A percentile compares a stretch with the other conserved stretches of the same genome.
phyloP scores from a whole-genome alignment of 2,888 invertebrate species.

The Microchrysa polita region DNA sequence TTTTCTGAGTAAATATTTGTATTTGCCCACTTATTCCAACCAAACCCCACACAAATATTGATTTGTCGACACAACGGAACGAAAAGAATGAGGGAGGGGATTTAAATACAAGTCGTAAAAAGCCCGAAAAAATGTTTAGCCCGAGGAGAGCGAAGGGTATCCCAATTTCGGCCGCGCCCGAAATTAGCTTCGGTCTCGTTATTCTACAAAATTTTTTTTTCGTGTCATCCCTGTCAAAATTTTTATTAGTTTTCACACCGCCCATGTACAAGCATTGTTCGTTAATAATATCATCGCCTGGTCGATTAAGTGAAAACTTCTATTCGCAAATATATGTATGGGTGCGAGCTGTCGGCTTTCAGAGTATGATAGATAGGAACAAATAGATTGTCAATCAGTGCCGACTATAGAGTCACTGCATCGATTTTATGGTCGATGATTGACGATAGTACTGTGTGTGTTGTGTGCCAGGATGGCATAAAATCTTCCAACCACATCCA shows the following conservation, averaged over 20 bases:
- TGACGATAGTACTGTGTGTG: not conserved
- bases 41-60: too few relatives aligned
- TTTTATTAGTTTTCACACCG: conserved; percentile 11
- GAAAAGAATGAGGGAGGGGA: too few relatives aligned
- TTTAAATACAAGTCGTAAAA: too few relatives aligned
- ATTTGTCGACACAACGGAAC: too few relatives aligned
- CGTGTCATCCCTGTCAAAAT: conserved; percentile 5
- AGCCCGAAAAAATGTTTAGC: too few relatives aligned
- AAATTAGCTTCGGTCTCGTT: too few relatives aligned
- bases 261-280: not conserved
- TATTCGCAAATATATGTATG: not conserved
- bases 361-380: not conserved
- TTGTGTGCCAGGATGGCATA: not conserved
- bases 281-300: not conserved
- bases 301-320: not conserved
- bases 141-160: too few relatives aligned
- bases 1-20: too few relatives aligned
- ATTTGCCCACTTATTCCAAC: too few relatives aligned
- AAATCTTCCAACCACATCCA: not conserved
- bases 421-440: conserved; percentile 13
- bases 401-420: not conserved
- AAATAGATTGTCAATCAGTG: conserved; percentile 8
- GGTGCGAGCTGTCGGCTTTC: not conserved
- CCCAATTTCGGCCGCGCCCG: too few relatives aligned
- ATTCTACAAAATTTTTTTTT: too few relatives aligned